Evolutionary conservation across 92 coral and sea anemone species (phyloP).

Genomic region (Galaxea fascicularis): DNA sequence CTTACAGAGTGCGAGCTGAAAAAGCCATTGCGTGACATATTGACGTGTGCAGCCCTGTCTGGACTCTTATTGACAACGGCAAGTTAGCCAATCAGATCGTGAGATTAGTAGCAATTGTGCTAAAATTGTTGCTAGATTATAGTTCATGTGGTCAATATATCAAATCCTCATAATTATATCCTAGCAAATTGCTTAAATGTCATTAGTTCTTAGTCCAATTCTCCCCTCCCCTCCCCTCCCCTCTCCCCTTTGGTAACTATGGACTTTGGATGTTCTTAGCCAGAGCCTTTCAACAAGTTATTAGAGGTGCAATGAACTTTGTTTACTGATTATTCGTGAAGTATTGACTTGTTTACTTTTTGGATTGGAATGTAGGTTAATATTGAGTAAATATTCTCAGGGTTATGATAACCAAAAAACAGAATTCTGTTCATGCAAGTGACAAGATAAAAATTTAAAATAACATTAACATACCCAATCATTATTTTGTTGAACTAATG

Average conservation of each 20-base stretch:
- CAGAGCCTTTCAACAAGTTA: conserved; percentile 20
- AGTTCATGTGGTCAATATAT: not conserved
- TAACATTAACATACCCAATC: conserved; percentile 10
- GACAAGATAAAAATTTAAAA: not conserved
- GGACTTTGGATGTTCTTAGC: conserved; percentile 14
- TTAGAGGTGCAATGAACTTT: not conserved
- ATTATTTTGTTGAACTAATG: not conserved
- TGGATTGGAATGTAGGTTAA: not conserved
- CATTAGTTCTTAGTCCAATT: not conserved
- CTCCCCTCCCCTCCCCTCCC: not conserved
- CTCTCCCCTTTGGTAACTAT: not conserved
- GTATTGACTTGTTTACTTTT: conserved; percentile 5
- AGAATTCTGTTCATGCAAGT: conserved; percentile 12
- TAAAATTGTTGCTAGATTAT: not conserved
- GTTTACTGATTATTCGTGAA: conserved; percentile 8
- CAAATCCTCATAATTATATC: not conserved
- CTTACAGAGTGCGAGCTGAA: no score
- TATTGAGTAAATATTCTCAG: conserved; percentile 5
- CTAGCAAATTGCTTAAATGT: conserved; percentile 1
- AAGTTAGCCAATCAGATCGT: no score
- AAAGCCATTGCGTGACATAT: no score
- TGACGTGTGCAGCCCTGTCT: no score
- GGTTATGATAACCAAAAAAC: not conserved
- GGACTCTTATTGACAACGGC: no score
- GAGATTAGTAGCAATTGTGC: no score